A percentile compares a stretch with the other conserved stretches of the same genome.
These are phyloP conservation scores for Cataglyphis cursor DNA, from an alignment of 2,888 invertebrate species.

Conservation along the genomic window DNA sequence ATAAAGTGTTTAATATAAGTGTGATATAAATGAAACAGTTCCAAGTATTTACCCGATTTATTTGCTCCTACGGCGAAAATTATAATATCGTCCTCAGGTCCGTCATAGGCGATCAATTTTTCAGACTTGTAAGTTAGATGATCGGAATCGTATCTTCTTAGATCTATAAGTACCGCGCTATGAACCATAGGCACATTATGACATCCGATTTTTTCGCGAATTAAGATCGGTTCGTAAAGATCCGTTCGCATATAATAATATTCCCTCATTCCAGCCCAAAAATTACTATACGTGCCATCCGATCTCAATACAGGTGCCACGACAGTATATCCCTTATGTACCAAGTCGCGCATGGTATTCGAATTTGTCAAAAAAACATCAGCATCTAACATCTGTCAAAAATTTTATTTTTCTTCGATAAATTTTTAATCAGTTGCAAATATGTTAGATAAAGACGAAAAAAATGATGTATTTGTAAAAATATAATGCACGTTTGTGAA, in stretches of 20 bases:
- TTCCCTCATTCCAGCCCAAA: conserved; percentile 97
- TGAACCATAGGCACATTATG: conserved; percentile 97
- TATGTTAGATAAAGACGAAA: not conserved
- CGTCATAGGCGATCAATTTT: conserved; percentile 89
- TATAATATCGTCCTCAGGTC: conserved; percentile 97
- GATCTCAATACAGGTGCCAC: conserved; percentile 95
- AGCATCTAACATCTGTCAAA: conserved; percentile 92
- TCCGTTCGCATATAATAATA: conserved; percentile 95
- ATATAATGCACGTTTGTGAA: not conserved
- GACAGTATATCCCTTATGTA: conserved; percentile 89
- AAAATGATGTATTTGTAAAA: not conserved
- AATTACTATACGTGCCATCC: conserved; percentile 96
- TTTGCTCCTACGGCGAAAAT: conserved; percentile 95
- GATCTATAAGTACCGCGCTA: conserved; percentile 93
- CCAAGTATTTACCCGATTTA: conserved; percentile 87
- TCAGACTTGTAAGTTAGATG: conserved; percentile 91
- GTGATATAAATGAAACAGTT: not conserved
- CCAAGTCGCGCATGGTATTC: conserved; percentile 89
- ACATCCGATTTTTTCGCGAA: conserved; percentile 91
- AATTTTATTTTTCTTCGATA: conserved; percentile 2
- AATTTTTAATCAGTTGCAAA: not conserved
- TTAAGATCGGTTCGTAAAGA: conserved; percentile 93
- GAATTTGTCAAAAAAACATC: conserved; percentile 93
- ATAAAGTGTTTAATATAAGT: conserved; percentile 18
- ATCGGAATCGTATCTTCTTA: conserved; percentile 89